Base-by-base conservation (phyloP, 2,113 vertebrate species). In the Sylvietta virens region DNA sequence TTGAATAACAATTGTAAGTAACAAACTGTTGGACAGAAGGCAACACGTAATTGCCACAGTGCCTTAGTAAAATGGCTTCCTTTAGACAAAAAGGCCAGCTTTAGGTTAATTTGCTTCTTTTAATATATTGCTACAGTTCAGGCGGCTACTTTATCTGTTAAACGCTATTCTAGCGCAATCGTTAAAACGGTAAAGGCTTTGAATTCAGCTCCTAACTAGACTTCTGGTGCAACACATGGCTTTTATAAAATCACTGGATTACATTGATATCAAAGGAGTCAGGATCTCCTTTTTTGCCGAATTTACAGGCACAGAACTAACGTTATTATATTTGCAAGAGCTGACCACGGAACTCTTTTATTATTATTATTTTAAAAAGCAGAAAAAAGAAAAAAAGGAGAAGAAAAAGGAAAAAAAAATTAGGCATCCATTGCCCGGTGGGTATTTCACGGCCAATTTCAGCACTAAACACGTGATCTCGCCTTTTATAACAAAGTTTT, bases 401-500 rank as follows among this genome's bases (percentile, higher is more conserved):
- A 39, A 30, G 40, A 60, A 53, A 48, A 61, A 40, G 6, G 13
- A 39, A 86, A 7, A 47, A 92, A 56, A 37, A 8, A 3, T 35
- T 95, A 98, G 96, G 90, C 98, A 96, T 98, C 97, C 98, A 98
- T 98, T 98, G 97, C 98, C 98, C 98, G 98, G 98, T 98, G 95
- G 98, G 98, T 98, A 98, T 99, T 99, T 99, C 99, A 99, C 98
- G 99, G 99, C 99, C 99, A 99, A 99, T 99, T 99, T 99, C 99
- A 99, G 98, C 98, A 98, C 98, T 98, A 98, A 98, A 98, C 99
- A 99, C 99, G 99, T 99, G 99, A 99, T 99, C 98, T 98, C 98
- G 98, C 98, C 98, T 98, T 99, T 99, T 99, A 98, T 99, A 99
- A 99, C 98, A 98, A 98, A 99, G 98, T 99, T 99, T 99, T 99